Evolutionary conservation across 2,888 invertebrate species (phyloP), one percentile per base, ranked within the genome.

Genomic region (Gnatocerus cornutus): DNA sequence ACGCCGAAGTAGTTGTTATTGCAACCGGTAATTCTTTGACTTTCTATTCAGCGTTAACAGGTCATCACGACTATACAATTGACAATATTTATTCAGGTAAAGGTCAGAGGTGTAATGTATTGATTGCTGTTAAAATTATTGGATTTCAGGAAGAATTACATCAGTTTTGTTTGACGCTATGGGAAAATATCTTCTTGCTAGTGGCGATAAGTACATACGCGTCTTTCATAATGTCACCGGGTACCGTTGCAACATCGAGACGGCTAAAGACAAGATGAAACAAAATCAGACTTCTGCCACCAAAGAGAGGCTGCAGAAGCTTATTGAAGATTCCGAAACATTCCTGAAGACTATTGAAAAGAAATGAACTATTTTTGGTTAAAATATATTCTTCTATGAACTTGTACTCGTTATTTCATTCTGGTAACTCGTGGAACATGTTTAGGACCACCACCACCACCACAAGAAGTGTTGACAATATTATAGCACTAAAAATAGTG

Each of bases 211-310:
- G 73, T 91, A 91, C 52, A 90, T 96, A 8, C 87, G 93, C 41
- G 88, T 96, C 58, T 90, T 96, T 78, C 91, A 93, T 82, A 97
- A 96, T 78, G 86, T 93, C 4, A 88, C 91, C n/a, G 93, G 92
- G 3, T 89, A 89, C 77, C 86, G 87, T 63, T 86, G 84, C 74
- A 84, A 81, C 48, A 87, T 86, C 76, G 83, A 83, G 30, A 83
- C 85, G 3, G 86, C 88, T 8, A 85, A 84, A 73, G 83, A 84
- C 27, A 89, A 88, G 73, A 84, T 92, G 39, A 84, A 87, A 52
- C 85, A 88, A 13, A 88, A 88, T 64, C 89, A 90, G 74, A 90
- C 91, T 0, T 89, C 91, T 3, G 92, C 93, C n/a, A 92, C 93
- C 68, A 90, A 89, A 77, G 94, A 95, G 80, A 88, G 95, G 30